Base-by-base conservation (phyloP, 2,888 invertebrate species). In the Baccha elongata region DNA sequence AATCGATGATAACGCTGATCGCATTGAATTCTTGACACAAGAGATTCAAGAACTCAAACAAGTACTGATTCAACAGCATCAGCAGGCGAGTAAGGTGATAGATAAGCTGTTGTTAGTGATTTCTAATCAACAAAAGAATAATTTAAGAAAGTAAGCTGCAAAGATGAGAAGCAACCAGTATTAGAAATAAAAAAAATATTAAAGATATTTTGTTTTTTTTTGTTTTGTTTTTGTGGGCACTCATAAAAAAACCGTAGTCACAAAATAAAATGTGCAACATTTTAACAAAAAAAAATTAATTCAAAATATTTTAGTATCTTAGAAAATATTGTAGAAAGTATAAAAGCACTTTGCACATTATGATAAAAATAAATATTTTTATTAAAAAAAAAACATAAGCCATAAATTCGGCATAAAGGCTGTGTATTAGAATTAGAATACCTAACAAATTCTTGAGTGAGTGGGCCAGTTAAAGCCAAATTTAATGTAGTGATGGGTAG, bases 1-100 rank as follows among this genome's bases (percentile, higher is more conserved):
- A 87, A 90, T 95, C 60, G 94, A 95, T 81, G 94, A 94, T 87
- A 94, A 93, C 75, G 92, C 93, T 1, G 94, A 95, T 86, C 93
- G 92, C 87, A 93, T 94, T 58, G 93, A 93, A 68, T 92, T 92
- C 86, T 90, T 95, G 85, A 93, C 93, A 50, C 93, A 93, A 88
- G 95, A 95, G 91, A 92, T 95, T 71, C 92, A 92, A 87, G 95
- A 94, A 89, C 91, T 94, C 88, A 94, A 94, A 91, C 92, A 89
- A 85, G 90, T 90, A 13, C 87, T 92, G 50, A 90, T 90, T 48
- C 91, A 91, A 75, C 92, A 91, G 85, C 91, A 92, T 76, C 91
- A 91, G 58, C 91, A 91, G 86, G 90, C 90, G 29, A 90, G 89
- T 85, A 90, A 91, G 85, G 90, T 91, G 64, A 91, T 91, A 71